Base-by-base conservation (phyloP, 2,113 vertebrate species). In the Haemorhous mexicanus region DNA sequence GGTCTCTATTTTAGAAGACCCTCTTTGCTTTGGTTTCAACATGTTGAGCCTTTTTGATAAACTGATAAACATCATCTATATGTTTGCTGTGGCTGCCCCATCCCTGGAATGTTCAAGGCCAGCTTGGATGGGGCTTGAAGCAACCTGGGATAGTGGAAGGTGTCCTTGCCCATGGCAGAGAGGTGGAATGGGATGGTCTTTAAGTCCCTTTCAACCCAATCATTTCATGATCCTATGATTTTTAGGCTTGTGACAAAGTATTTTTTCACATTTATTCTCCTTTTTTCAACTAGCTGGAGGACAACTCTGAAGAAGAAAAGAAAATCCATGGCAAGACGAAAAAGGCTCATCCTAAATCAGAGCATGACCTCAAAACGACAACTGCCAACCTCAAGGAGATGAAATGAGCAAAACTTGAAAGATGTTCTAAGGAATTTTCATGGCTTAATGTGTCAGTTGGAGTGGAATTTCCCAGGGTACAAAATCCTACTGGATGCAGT, bases 261-360 rank as follows among this genome's bases (percentile, higher is more conserved):
- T 9, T 75, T 87, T 64, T 61, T n/a, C 28, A 77, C n/a, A 35
- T 12, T 30, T 27, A 74, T 19, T 52, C 21, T 32, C 11, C 8
- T 27, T 86, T 95, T 94, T 64, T 50, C 85, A 50, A 18, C 9
- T n/a, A 98, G 95, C 80, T 97, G 46, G 96, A 98, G 62, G 96
- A 97, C 95, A 98, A 96, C 61, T 97, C 94, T 94, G 97, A 98
- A 85, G 92, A 98, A 87, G 97, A 98, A 95, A 98, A 98, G 89
- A 97, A 97, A 89, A 98, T 97, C 58, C 89, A 96, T 4, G 85
- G 79, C 0, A 98, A 98, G 94, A 97, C 97, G 49, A 97, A 98
- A 94, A 98, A 98, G 85, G 96, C 91, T 64, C 73, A 91, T 20
- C 76, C 85, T 58, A 98, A 98, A 91, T 97, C 97, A 52, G 97